These are phyloP conservation scores for Mya arenaria DNA, from an alignment of 1,140 invertebrate genomes.

Conservation along the genomic window DNA sequence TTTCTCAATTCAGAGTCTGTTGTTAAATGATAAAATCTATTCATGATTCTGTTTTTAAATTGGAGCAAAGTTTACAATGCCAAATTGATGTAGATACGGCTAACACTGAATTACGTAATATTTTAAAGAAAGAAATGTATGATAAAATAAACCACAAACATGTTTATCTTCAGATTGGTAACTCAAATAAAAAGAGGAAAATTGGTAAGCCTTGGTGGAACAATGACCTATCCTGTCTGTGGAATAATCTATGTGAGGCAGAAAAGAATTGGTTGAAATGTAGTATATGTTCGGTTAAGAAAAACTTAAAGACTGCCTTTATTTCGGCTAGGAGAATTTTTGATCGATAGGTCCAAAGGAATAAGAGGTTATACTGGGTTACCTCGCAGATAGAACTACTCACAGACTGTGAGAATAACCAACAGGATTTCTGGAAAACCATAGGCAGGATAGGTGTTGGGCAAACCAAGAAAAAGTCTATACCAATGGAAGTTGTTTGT, in stretches of 20 bases:
- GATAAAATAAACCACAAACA: neutral
- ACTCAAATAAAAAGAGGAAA: constrained; percentile 2
- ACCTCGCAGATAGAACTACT: neutral
- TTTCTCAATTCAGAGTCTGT: neutral
- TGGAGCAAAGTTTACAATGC: neutral
- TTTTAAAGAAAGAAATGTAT: constrained; percentile 10
- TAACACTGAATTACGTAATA: neutral
- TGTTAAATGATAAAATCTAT: neutral
- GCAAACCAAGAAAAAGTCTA: neutral
- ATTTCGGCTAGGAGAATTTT: neutral
- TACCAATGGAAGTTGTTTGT: constrained; percentile 9
- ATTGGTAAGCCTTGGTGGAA: constrained; percentile 16
- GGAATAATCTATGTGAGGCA: constrained; percentile 4
- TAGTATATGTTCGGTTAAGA: neutral
- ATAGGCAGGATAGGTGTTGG: constrained; percentile 26
- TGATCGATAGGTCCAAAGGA: neutral
- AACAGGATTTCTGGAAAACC: constrained; percentile 9
- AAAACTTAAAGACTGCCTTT: neutral
- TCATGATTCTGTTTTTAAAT: neutral
- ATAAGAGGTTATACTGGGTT: neutral
- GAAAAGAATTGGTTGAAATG: constrained; percentile 26
- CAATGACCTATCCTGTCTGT: neutral
- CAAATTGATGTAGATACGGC: constrained; percentile 14
- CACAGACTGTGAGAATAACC: neutral
- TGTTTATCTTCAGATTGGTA: neutral